phyloP scores from a whole-genome alignment of 2,888 invertebrate species.

The Bombylius discolor region DNA sequence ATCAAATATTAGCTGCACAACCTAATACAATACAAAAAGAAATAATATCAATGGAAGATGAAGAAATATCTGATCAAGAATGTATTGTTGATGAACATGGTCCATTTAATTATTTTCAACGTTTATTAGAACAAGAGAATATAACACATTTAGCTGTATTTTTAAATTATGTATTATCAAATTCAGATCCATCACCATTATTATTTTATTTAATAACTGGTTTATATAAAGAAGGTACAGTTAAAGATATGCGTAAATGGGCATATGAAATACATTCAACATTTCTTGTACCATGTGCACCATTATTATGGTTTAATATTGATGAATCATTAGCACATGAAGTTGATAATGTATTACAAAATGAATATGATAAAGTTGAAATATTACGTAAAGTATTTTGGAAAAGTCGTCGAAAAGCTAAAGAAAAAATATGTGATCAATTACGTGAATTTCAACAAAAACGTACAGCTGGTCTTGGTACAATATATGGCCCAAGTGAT shows the following conservation, averaged over 20 bases:
- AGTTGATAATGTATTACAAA: constrained; percentile 73
- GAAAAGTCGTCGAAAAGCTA: constrained; percentile 62
- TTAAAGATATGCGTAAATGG: constrained; percentile 92
- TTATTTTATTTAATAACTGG: constrained; percentile 80
- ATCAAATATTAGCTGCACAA: constrained; percentile 30
- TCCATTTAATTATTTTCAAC: constrained; percentile 73
- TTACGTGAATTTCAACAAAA: constrained; percentile 56
- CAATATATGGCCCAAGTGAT: constrained; percentile 80
- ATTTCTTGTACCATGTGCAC: constrained; percentile 78
- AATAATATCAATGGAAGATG: constrained; percentile 93
- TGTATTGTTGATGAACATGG: constrained; percentile 69
- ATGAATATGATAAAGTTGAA: constrained; percentile 82
- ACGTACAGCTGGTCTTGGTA: constrained; percentile 76
- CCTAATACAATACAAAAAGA: constrained; percentile 47
- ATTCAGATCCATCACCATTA: constrained; percentile 59
- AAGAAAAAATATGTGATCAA: constrained; percentile 34
- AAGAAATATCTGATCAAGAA: constrained; percentile 80
- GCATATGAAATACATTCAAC: constrained; percentile 98
- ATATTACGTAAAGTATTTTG: constrained; percentile 77
- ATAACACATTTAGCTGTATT: constrained; percentile 84
- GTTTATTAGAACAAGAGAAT: constrained; percentile 64
- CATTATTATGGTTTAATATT: constrained; percentile 33
- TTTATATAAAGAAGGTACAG: constrained; percentile 70
- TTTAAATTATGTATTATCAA: constrained; percentile 77
- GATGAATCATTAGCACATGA: constrained; percentile 74